phyloP scores from a whole-genome alignment of 1,140 invertebrate genomes.

The Globodera rostochiensis region DNA sequence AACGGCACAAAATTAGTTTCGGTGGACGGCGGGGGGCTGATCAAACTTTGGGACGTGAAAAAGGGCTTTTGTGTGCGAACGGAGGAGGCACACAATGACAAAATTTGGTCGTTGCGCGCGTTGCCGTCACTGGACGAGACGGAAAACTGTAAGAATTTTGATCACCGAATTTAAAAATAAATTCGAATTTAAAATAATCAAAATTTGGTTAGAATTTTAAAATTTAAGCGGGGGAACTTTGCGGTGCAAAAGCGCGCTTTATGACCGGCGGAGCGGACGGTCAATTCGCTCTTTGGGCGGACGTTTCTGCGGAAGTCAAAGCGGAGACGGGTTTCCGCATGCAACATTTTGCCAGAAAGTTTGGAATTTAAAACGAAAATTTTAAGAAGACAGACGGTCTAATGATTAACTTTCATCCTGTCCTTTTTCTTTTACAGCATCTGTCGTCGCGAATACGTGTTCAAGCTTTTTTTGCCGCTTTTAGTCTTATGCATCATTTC shows the following conservation, averaged over 20 bases:
- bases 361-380: no score
- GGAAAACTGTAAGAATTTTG: slow-evolving; percentile 8
- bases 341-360: no score
- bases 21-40: slow-evolving; percentile 54
- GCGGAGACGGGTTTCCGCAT: no score
- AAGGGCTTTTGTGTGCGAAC: slow-evolving; percentile 58
- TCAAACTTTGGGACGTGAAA: slow-evolving; percentile 51
- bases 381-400: no score
- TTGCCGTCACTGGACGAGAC: slow-evolving; percentile 24
- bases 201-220: neutral
- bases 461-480: no score
- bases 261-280: slow-evolving; percentile 60
- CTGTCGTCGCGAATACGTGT: no score
- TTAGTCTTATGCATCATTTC: no score
- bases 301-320: slow-evolving; percentile 54
- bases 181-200: slow-evolving; percentile 28
- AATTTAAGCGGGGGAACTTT: neutral
- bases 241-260: slow-evolving; percentile 25
- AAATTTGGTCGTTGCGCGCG: slow-evolving; percentile 50
- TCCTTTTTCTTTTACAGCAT: no score
- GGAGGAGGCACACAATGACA: slow-evolving; percentile 59
- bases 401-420: no score
- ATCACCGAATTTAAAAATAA: neutral
- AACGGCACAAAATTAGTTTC: slow-evolving; percentile 47
- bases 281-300: slow-evolving; percentile 56